Conservation (phyloP, 35 echinoderm and acorn worm genomes). For the Ophiothrix spiculata region DNA sequence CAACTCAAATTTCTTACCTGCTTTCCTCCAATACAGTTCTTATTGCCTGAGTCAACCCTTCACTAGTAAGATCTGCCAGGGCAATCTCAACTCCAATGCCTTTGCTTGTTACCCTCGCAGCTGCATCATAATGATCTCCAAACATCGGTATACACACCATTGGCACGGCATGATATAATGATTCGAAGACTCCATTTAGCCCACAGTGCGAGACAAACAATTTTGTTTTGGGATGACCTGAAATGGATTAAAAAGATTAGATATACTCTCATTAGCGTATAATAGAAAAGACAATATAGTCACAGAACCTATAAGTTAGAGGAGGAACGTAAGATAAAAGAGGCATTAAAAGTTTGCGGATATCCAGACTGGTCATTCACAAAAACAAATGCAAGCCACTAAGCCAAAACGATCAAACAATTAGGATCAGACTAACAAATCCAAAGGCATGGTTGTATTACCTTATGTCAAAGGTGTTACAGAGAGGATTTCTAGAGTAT, state of each 20-base stretch:
- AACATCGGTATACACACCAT: slow-evolving; percentile 15
- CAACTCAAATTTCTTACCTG: slow-evolving; percentile 1
- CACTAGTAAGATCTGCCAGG: not conserved
- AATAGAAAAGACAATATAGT: not conserved
- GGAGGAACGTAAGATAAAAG: not conserved
- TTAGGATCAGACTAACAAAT: too few relatives aligned
- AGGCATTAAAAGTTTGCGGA: not conserved
- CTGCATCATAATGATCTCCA: not conserved
- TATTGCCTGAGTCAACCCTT: not conserved
- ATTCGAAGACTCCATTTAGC: not conserved
- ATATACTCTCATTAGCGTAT: not conserved
- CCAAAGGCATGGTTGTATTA: too few relatives aligned
- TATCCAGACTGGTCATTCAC: not conserved
- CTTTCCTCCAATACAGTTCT: not conserved
- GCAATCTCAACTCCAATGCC: not conserved
- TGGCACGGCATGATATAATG: slow-evolving; percentile 12
- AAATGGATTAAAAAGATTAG: not conserved
- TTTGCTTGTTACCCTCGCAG: not conserved
- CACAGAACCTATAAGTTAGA: too few relatives aligned
- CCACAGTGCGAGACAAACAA: slow-evolving; percentile 7
- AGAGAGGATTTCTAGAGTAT: too few relatives aligned
- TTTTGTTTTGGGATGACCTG: slow-evolving; percentile 21
- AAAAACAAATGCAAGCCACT: too few relatives aligned
- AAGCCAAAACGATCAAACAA: too few relatives aligned
- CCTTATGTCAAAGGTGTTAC: too few relatives aligned